Evolutionary conservation across 2,797 vertebrate species (phyloP), one percentile per base, ranked within the genome.

Genomic region (Xerus rutilus): DNA sequence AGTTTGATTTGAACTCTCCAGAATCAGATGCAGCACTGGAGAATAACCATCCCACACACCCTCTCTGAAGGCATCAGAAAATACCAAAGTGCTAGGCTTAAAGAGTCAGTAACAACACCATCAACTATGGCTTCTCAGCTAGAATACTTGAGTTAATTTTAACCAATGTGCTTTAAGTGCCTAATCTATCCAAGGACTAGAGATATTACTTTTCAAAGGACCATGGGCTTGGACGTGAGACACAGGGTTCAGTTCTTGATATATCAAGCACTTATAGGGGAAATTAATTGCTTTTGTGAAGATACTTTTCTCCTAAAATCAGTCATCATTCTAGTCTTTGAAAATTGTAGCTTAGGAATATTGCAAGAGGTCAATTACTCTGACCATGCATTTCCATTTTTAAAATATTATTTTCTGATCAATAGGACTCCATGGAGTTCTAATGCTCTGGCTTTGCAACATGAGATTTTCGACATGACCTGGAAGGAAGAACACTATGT

Each of bases 281-380:
- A 77, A 79, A 45, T 83, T 65, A 17, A 59, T 84, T 94, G 78
- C 18, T 77, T 86, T 88, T 45, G 21, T 49, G 32, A 89, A 89
- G 43, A 3, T 64, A 1, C 76, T 88, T 89, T 94, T 39, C 7
- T 72, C n/a, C 62, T 89, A 6, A 84, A 89, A 70, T 93, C 43
- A 65, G 20, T 23, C 1, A 76, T 45, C 12, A 11, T 86, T 0
- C 18, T 67, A 52, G 49, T 52, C 49, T 52, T 52, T 52, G 54
- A 81, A 96, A 95, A 59, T 45, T 57, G 0, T 62, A 57, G 11
- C 54, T 86, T 72, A 12, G 67, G 54, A 77, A 6, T 88, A 78
- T 73, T 30, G n/a, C 13, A 83, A 28, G 47, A 25, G 32, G 52
- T 83, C 28, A 43, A 3, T 3, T 4, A 79, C 82, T 43, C 28